Conservation (phyloP, 1,140 invertebrate genomes). For the Cheumatopsyche charites region DNA sequence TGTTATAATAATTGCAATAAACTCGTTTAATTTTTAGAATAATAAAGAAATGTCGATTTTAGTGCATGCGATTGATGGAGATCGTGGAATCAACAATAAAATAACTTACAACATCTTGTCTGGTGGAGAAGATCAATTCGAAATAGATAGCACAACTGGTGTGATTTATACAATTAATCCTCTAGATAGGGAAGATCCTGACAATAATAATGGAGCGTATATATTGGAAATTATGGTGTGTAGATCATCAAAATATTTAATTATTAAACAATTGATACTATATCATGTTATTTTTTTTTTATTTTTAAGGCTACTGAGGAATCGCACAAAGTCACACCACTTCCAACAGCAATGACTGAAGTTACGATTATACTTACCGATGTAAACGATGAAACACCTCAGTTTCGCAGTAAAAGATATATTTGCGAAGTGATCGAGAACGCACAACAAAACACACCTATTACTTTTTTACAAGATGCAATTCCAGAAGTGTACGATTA, state of each 20-base stretch:
- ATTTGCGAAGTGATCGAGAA: conserved; percentile 91
- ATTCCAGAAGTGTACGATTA: conserved; percentile 90
- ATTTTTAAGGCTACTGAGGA: conserved; percentile 70
- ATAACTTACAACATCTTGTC: conserved; percentile 83
- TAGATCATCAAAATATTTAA: conserved; percentile 15
- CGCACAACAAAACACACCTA: conserved; percentile 86
- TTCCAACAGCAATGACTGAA: conserved; percentile 82
- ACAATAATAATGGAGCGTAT: conserved; percentile 82
- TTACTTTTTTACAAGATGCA: conserved; percentile 82
- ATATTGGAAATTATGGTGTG: conserved; percentile 81
- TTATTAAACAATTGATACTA: too few species aligned
- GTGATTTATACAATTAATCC: conserved; percentile 76
- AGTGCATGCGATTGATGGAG: conserved; percentile 91
- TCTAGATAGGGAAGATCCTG: conserved; percentile 83
- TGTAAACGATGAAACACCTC: conserved; percentile 92
- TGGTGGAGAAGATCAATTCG: conserved; percentile 73
- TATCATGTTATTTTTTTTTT: background rate
- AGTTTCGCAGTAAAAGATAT: conserved; percentile 79
- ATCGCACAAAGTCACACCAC: conserved; percentile 65
- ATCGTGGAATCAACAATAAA: conserved; percentile 87
- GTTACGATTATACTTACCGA: conserved; percentile 93
- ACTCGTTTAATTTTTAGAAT: conserved; percentile 4
- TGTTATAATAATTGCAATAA: conserved; percentile 1
- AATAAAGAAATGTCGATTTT: conserved; percentile 47
- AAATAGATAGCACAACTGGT: conserved; percentile 80